Evolutionary conservation across 1,140 invertebrate species (phyloP).

Genomic region (Magallana angulata): DNA sequence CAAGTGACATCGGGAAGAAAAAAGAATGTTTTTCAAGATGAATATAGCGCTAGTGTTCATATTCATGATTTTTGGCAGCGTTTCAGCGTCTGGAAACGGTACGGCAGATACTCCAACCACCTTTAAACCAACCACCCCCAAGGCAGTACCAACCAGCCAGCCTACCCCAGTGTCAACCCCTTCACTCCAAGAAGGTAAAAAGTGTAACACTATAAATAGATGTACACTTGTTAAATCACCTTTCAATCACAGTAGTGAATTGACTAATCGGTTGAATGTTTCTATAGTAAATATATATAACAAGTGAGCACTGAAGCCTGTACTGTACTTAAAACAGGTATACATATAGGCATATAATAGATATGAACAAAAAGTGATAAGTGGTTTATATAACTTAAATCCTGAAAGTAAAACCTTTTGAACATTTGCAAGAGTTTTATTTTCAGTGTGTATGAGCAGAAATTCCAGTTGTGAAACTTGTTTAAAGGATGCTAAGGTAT

Average conservation of each 20-base stretch:
- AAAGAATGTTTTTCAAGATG: not conserved
- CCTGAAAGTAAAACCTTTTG: no score
- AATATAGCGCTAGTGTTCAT: not conserved
- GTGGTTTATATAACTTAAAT: no score
- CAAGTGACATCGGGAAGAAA: not conserved
- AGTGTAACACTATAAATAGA: no score
- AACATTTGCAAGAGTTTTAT: not conserved
- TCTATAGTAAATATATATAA: no score
- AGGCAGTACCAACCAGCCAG: not conserved
- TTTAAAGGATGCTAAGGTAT: slow-evolving; percentile 24
- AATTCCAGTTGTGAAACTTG: slow-evolving; percentile 31
- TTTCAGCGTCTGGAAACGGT: not conserved
- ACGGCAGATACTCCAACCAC: not conserved
- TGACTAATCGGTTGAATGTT: no score
- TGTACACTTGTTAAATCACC: no score
- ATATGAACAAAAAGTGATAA: no score
- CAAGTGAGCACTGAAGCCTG: no score
- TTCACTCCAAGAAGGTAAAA: not conserved
- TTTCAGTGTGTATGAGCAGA: slow-evolving; percentile 36
- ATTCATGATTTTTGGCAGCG: not conserved
- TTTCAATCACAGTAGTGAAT: no score
- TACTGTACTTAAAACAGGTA: no score
- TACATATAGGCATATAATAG: no score
- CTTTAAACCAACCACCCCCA: not conserved
- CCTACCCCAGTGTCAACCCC: not conserved